Conservation (phyloP, 2,113 vertebrate species). For the Syrmaticus mikado region DNA sequence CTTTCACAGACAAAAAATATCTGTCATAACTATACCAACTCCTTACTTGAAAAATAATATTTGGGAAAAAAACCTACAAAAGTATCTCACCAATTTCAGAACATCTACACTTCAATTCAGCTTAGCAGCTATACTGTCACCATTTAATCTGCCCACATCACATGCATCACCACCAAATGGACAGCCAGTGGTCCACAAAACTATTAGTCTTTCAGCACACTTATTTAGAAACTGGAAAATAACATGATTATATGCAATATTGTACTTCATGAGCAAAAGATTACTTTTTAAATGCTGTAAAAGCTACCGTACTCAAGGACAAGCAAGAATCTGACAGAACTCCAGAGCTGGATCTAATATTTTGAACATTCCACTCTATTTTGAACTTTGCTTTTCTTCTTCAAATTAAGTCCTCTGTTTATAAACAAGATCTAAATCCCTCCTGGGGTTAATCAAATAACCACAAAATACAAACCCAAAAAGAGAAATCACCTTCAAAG, state of each 20-base stretch:
- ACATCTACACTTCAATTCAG: neutral
- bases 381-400: constrained; percentile 67
- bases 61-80: neutral
- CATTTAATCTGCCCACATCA: neutral
- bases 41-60: neutral
- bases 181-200: neutral
- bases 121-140: neutral
- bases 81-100: neutral
- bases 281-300: neutral
- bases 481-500: constrained; percentile 59
- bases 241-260: neutral
- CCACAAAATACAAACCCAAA: constrained; percentile 52
- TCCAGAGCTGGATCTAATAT: neutral
- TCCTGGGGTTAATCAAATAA: constrained; percentile 71
- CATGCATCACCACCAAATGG: neutral
- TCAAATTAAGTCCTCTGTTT: constrained; percentile 68
- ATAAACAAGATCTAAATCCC: constrained; percentile 64
- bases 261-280: neutral
- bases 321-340: neutral
- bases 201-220: neutral
- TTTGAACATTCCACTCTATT: neutral
- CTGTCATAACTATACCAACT: neutral
- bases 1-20: neutral
- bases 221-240: neutral
- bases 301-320: neutral